Evolutionary conservation across 1,140 invertebrate genomes (phyloP).

Genomic region (Scylla paramamosain): DNA sequence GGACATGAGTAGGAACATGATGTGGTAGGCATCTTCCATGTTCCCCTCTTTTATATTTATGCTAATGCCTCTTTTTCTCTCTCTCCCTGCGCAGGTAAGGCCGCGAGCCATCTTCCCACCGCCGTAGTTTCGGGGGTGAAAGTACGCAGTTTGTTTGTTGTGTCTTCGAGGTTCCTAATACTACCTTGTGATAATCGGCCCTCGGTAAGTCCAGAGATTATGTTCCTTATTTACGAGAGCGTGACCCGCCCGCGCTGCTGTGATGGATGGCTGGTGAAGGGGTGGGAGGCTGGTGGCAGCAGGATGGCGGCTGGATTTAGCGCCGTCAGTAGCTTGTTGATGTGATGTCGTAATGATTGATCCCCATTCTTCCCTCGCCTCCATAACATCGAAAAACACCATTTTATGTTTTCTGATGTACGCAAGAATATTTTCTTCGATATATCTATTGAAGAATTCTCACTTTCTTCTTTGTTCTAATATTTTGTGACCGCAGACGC

Average conservation of each 20-base stretch:
- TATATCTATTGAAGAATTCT: too few species aligned
- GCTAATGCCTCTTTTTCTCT: neutral
- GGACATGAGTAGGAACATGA: conserved; percentile 10
- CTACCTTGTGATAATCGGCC: neutral
- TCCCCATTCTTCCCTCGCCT: neutral
- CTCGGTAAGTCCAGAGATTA: neutral
- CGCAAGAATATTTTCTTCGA: too few species aligned
- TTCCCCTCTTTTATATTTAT: neutral
- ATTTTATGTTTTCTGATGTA: too few species aligned
- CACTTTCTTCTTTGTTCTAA: too few species aligned
- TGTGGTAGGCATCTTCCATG: conserved; percentile 11
- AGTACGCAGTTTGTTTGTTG: neutral
- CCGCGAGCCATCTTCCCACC: neutral
- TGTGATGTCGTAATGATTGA: neutral
- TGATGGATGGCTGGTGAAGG: neutral
- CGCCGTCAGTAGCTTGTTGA: neutral
- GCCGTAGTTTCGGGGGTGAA: neutral
- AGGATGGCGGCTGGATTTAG: neutral
- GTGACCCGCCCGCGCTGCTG: neutral
- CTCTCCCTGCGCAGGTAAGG: neutral
- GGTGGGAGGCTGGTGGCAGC: neutral
- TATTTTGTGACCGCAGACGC: too few species aligned
- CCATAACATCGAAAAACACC: too few species aligned
- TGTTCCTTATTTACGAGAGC: neutral
- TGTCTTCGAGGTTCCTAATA: neutral